Evolutionary conservation across 1,140 invertebrate genomes (phyloP), one percentile per base, ranked within the genome.

Genomic region (Harpegnathos saltator): DNA sequence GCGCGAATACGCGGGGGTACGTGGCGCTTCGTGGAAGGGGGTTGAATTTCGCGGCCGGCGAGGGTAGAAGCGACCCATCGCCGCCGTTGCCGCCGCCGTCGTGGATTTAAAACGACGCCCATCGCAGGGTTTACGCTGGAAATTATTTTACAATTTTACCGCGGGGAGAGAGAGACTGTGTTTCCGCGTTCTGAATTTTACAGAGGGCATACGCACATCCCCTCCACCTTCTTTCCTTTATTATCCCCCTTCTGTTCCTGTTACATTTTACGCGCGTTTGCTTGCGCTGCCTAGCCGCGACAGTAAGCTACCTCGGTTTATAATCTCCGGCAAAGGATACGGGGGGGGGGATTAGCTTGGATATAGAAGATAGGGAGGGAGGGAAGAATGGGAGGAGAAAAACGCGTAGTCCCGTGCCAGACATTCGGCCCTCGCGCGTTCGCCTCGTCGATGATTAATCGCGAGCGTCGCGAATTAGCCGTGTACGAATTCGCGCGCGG

Each of bases 101-200:
- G 74, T 54, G 82, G 86, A 86, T 88, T 88, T 85, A 82, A 86
- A 86, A 71, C 86, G 48, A 58, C 86, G 65, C 24, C 38, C 50
- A 50, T 80, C 33, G 22, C 38, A 56, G 71, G 73, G 77, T 87
- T 87, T 82, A 80, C 75, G 73, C 33, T 52, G 72, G 81, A 83
- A 82, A 87, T 85, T 87, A 87, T 88, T 88, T 85, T 82, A 82
- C 83, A 85, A 85, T 88, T 88, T 88, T 85, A 88, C 84, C 11
- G 9, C 38, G 38, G 38, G 11, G 38, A 71, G 54, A 54, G 48
- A 65, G 62, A 17, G 66, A 50, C 62, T 62, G 29, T 54, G 81
- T 88, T 88, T 88, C 81, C 82, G 56, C 82, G 69, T 84, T 84
- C 71, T 88, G 75, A 88, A 88, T 88, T 81, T 86, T 84, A 69